phyloP scores from a whole-genome alignment of 2,888 invertebrate genomes.

The Amblyjoppa fuscipennis region DNA sequence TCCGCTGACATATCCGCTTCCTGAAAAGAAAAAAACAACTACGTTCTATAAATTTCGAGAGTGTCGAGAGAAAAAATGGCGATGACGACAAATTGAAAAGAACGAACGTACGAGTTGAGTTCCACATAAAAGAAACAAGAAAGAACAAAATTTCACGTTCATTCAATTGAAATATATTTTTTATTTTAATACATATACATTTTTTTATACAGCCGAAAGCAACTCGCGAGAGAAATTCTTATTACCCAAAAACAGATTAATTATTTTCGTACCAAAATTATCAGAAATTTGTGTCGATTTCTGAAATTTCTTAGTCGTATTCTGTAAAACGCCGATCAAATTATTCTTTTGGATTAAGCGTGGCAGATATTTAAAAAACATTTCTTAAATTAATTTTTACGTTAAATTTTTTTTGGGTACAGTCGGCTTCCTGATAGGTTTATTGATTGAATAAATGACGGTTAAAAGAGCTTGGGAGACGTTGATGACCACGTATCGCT shows the following conservation, averaged over 20 bases:
- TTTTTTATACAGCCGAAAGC: neutral
- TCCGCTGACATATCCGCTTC: neutral
- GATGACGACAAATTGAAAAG: neutral
- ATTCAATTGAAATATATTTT: neutral
- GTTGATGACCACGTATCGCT: slow-evolving; percentile 63
- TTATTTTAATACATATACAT: neutral
- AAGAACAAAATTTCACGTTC: neutral
- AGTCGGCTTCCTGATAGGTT: slow-evolving; percentile 64
- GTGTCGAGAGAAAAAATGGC: neutral
- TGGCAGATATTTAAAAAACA: neutral
- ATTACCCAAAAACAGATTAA: neutral
- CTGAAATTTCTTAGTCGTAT: neutral
- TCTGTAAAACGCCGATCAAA: neutral
- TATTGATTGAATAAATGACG: slow-evolving; percentile 73
- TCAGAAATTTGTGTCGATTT: neutral
- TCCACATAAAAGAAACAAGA: neutral
- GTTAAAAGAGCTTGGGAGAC: slow-evolving; percentile 64
- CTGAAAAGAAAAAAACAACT: neutral
- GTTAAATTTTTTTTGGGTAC: neutral
- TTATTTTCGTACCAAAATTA: neutral
- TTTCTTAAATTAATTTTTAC: neutral
- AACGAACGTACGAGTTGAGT: neutral
- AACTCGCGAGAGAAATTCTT: neutral
- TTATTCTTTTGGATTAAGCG: neutral
- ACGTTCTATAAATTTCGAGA: neutral